A percentile compares a stretch with the other conserved stretches of the same genome.
Evolutionary conservation across 1,140 invertebrate genomes (phyloP).

Genomic region (Ooceraea biroi): DNA sequence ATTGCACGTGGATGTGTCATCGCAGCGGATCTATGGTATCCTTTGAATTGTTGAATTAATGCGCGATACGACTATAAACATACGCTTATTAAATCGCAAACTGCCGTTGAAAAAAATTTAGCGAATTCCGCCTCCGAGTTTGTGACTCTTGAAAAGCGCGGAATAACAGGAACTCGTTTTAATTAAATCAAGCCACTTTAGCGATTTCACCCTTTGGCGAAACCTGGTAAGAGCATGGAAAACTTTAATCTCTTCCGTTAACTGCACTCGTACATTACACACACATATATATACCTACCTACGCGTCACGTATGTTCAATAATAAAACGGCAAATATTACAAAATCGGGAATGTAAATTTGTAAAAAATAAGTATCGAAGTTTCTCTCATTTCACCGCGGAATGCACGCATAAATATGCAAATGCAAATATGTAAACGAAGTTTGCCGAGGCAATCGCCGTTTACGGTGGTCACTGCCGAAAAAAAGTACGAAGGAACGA

Average conservation of each 20-base stretch:
- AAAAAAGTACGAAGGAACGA: neutral
- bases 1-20: conserved; percentile 31
- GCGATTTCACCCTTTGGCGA: neutral
- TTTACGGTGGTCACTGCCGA: neutral
- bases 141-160: neutral
- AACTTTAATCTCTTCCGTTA: conserved; percentile 17
- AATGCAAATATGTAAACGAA: conserved; percentile 5
- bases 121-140: neutral
- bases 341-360: neutral
- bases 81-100: conserved; percentile 5
- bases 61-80: conserved; percentile 26
- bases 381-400: neutral
- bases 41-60: conserved; percentile 37
- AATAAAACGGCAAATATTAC: neutral
- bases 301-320: neutral
- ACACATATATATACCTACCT: neutral
- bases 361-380: neutral
- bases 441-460: neutral
- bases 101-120: conserved; percentile 7
- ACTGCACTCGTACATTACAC: neutral
- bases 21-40: neutral
- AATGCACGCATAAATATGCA: neutral
- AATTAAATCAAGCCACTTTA: conserved; percentile 29
- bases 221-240: neutral
- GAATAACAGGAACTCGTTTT: neutral